Conservation (phyloP, 2,797 vertebrate genomes). For the Sarcoramphus papa region DNA sequence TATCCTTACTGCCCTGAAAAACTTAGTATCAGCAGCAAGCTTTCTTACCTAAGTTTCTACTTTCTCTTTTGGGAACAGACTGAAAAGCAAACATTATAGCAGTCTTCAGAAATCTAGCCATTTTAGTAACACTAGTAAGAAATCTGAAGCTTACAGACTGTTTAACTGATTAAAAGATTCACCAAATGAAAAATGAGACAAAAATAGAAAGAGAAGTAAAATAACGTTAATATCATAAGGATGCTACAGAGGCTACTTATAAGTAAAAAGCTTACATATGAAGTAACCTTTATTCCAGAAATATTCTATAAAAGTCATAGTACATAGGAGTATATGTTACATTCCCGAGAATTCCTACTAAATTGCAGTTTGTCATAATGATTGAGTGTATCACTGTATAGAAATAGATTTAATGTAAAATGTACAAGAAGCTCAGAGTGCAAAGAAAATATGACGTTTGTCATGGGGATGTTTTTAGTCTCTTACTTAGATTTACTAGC, state of each 20-base stretch:
- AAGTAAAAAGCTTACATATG: background rate
- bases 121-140: background rate
- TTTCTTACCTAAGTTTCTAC: background rate
- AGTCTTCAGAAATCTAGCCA: background rate
- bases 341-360: background rate
- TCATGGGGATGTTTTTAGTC: background rate
- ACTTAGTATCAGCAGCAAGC: background rate
- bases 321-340: background rate
- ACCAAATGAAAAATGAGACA: background rate
- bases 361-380: background rate
- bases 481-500: background rate
- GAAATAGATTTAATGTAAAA: background rate
- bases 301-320: background rate
- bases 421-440: background rate
- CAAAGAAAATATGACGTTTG: background rate
- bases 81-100: background rate
- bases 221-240: background rate
- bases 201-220: background rate
- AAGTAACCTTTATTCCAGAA: background rate
- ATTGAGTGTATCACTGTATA: background rate
- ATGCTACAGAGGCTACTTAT: background rate
- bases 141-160: background rate
- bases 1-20: background rate
- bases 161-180: background rate
- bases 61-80: background rate